Base-by-base conservation (phyloP, 2,888 invertebrate genomes). In the Pegoplata infirma region DNA sequence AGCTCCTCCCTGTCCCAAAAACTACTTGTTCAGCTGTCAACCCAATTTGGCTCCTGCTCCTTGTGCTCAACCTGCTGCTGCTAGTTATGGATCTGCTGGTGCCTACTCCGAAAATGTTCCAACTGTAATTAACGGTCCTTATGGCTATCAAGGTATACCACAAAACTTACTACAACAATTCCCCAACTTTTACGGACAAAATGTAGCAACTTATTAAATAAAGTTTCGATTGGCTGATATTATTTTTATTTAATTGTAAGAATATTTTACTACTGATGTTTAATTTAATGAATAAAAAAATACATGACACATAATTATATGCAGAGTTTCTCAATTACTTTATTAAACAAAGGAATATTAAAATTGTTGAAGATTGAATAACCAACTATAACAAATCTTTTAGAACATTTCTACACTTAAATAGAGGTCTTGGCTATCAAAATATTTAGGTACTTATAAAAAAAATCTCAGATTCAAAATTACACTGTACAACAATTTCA, bases 21-120 rank as follows among this genome's bases (percentile, higher is more conserved):
- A 74, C 46, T 81, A 76, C 19, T 12, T 79, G 49, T 66, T 81
- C 68, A 80, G 80, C 55, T 81, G 81, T 46, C 80, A 76, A 28
- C 80, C 81, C 3, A 67, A 49, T 12, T 23, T 81, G 40, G 47
- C 61, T 19, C 74, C 76, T 14, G 66, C 61, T 40, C 74, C 76
- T 4, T 80, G 80, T 66, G 21, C 58, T 21, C n/a, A n/a, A n/a
- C 12, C 21, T n/a, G 1, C 72, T 0, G 6, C 71, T 2, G 32
- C 28, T 8, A 14, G 36, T 40, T 68, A 58, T 46, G 80, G 72
- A 5, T 64, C 47, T 36, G 68, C 58, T 64, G 76, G 71, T 40
- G 49, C 76, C 28, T 72, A 75, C 40, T 81, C 81, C 5, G 56
- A 71, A 23, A 69, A 74, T 61, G 16, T 56, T 10, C 80, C 76